Evolutionary conservation across 2,797 vertebrate species (phyloP).

Genomic region (Myiotriccus ornatus): DNA sequence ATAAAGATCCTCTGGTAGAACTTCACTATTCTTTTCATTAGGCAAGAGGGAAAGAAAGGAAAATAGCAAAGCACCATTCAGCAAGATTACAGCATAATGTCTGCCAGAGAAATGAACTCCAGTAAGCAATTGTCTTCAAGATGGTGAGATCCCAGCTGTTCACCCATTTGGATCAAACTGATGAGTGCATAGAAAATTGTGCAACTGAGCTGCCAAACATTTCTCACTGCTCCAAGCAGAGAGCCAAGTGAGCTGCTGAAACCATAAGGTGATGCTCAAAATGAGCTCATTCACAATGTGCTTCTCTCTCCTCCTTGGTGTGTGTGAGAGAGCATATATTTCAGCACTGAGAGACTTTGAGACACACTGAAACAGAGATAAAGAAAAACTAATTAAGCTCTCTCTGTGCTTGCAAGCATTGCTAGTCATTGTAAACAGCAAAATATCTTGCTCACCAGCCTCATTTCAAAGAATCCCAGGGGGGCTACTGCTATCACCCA

Average conservation of each 20-base stretch:
- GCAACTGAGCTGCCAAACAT: slow-evolving; percentile 48
- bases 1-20: background rate
- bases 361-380: background rate
- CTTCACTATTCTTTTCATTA: slow-evolving; percentile 12
- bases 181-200: slow-evolving; percentile 33
- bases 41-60: background rate
- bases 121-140: slow-evolving; percentile 44
- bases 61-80: slow-evolving; percentile 12
- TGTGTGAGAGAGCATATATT: background rate
- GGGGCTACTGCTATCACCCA: background rate
- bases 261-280: slow-evolving; percentile 64
- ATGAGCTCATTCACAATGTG: slow-evolving; percentile 27
- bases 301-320: background rate
- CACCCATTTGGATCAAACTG: slow-evolving; percentile 57
- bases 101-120: slow-evolving; percentile 52
- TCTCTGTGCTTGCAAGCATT: slow-evolving; percentile 16
- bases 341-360: slow-evolving; percentile 25
- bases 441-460: slow-evolving; percentile 27
- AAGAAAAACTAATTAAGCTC: slow-evolving; percentile 58
- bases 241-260: slow-evolving; percentile 51
- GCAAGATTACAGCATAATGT: background rate
- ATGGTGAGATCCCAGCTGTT: slow-evolving; percentile 62
- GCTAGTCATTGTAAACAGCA: slow-evolving; percentile 20
- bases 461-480: slow-evolving; percentile 11
- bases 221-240: slow-evolving; percentile 11